Evolutionary conservation across 2,888 invertebrate species (phyloP).

Genomic region (Tipula unca): DNA sequence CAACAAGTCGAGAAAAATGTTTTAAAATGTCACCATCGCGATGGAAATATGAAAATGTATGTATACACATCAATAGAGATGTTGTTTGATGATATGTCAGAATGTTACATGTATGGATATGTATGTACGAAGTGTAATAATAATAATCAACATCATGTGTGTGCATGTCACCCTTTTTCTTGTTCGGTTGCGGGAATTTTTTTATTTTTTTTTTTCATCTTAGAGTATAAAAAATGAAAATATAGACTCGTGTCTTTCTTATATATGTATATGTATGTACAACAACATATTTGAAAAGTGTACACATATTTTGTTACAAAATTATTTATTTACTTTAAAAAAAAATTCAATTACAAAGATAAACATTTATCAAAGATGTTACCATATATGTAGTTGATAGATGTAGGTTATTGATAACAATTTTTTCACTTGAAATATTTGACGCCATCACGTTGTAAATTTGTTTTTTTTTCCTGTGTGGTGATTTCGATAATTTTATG

Average conservation of each 20-base stretch:
- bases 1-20: not conserved
- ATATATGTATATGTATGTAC: not conserved
- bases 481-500: not conserved
- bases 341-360: not conserved
- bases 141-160: slow-evolving; percentile 8
- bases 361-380: not conserved
- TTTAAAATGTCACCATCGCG: not conserved
- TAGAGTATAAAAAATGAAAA: not conserved
- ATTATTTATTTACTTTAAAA: not conserved
- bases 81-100: not conserved
- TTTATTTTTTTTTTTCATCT: not conserved
- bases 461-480: not conserved
- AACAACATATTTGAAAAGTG: not conserved
- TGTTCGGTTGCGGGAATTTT: not conserved
- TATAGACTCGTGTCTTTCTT: not conserved
- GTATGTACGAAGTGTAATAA: not conserved
- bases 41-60: not conserved
- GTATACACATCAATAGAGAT: not conserved
- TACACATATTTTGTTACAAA: not conserved
- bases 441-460: not conserved
- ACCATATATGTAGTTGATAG: not conserved
- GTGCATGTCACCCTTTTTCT: not conserved
- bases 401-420: not conserved
- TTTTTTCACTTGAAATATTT: not conserved
- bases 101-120: not conserved